phyloP scores from a whole-genome alignment of 2,888 invertebrate genomes.

The Blastobasis lacticolella region DNA sequence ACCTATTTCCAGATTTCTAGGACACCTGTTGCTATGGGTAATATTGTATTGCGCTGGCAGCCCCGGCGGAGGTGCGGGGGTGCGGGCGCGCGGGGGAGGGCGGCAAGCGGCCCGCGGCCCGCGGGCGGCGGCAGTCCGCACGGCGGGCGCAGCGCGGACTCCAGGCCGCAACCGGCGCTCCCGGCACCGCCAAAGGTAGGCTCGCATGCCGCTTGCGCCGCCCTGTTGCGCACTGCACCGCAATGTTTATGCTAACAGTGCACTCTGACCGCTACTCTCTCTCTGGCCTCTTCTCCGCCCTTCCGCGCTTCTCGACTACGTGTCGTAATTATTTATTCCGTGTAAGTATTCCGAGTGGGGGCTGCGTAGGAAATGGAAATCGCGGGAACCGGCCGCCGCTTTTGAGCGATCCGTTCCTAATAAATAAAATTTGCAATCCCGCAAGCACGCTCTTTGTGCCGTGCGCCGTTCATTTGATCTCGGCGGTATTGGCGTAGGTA shows the following conservation, averaged over 20 bases:
- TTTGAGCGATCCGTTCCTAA: too few relatives aligned
- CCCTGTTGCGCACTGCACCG: constrained; percentile 67
- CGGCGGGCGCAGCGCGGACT: constrained; percentile 36
- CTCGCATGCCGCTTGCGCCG: constrained; percentile 36
- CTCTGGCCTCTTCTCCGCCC: constrained; percentile 5
- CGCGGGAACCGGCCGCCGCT: too few relatives aligned
- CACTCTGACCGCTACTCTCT: constrained; percentile 24
- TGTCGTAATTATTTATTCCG: not conserved
- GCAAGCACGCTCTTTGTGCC: too few relatives aligned
- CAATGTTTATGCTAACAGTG: constrained; percentile 48
- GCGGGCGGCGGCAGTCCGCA: constrained; percentile 51
- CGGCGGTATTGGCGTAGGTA: too few relatives aligned
- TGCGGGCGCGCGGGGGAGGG: constrained; percentile 16
- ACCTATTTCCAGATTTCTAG: too few relatives aligned
- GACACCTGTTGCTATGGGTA: too few relatives aligned
- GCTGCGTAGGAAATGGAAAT: too few relatives aligned
- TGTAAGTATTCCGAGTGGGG: not conserved
- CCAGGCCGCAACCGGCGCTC: constrained; percentile 39
- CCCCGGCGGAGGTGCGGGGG: constrained; percentile 24
- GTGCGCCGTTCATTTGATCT: too few relatives aligned
- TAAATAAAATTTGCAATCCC: too few relatives aligned
- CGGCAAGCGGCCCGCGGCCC: constrained; percentile 29
- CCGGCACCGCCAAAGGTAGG: constrained; percentile 55
- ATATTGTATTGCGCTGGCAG: constrained; percentile 22
- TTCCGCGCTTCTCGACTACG: not conserved